Base-by-base conservation (phyloP, 2,888 invertebrate species). In the Anoplius nigerrimus region DNA sequence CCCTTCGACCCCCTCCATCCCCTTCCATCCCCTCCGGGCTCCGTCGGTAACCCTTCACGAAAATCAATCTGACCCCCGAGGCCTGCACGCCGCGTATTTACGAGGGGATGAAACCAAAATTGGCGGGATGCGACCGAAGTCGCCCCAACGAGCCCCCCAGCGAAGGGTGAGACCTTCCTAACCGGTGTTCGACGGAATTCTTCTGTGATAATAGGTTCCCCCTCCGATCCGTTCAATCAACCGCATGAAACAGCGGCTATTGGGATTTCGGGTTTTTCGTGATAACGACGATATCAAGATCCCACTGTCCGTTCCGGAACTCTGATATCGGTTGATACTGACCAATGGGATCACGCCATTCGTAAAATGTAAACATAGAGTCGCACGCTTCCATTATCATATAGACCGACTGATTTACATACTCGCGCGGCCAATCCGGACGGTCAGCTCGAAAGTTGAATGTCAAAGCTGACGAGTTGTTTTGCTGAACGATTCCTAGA, bases 181-280 rank as follows among this genome's bases (percentile, higher is more conserved):
- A 48, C n/a, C n/a, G 8, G 48, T n/a, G 48, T 48, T 48, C 48
- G 48, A 16, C 24, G 20, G 21, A 22, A 53, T 53, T 48, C 53
- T 53, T 15, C 53, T 53, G 53, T 53, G 53, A 53, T 53, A 53
- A 53, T 22, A 53, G 53, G 53, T 53, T 21, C 13, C 5, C n/a
- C 5, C 22, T 22, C 15, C 13, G 48, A 20, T 24, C 24, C n/a
- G 6, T 24, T 24, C 34, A 6, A 11, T 34, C 1, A n/a, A n/a
- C n/a, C n/a, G n/a, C n/a, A 34, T 34, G 34, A 34, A 13, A 34
- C 27, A 11, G 34, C 8, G 34, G 34, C 8, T 34, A 11, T 34
- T 34, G 34, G 34, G 34, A 34, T 34, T 34, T 34, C 8, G 34
- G 34, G 11, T 42, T 42, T 42, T 42, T 6, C 42, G 42, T 42